Evolutionary conservation across 2,113 vertebrate genomes (phyloP).

Genomic region (Beaufortia kweichowensis): DNA sequence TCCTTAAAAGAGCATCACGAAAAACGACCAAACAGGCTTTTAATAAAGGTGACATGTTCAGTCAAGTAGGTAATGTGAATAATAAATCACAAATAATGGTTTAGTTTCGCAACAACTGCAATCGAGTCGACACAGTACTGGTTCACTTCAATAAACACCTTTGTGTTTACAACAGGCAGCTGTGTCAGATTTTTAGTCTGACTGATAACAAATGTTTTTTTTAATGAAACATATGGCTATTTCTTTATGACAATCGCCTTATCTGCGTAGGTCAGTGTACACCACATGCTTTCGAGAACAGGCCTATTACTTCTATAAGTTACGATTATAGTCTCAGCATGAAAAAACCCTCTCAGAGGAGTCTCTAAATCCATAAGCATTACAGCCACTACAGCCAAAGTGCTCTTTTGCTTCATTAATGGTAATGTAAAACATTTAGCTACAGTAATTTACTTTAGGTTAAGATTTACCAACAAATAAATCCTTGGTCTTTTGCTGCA

Average conservation of each 20-base stretch:
- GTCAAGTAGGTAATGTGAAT: neutral
- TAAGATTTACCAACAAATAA: too few species aligned
- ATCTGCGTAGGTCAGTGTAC: too few species aligned
- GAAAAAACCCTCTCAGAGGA: too few species aligned
- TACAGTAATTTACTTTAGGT: too few species aligned
- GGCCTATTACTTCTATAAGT: too few species aligned
- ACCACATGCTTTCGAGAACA: too few species aligned
- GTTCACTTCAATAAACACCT: neutral
- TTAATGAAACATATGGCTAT: neutral
- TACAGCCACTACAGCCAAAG: too few species aligned
- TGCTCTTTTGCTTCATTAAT: too few species aligned
- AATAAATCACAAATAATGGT: neutral
- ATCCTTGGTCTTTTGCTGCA: too few species aligned
- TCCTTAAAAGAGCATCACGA: conserved; percentile 18
- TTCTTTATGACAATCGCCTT: neutral
- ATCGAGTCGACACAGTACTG: neutral
- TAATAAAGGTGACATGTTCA: conserved; percentile 16
- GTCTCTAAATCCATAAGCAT: too few species aligned
- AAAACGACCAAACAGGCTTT: conserved; percentile 32
- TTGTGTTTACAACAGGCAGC: conserved; percentile 1
- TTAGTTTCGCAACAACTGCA: conserved; percentile 21
- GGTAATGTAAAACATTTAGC: too few species aligned
- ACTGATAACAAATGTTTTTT: neutral
- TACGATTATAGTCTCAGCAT: too few species aligned
- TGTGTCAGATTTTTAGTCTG: neutral